A percentile compares a stretch with the other conserved stretches of the same genome.
phyloP scores from a whole-genome alignment of 2,113 vertebrate species.

The Brevimyrus niger region DNA sequence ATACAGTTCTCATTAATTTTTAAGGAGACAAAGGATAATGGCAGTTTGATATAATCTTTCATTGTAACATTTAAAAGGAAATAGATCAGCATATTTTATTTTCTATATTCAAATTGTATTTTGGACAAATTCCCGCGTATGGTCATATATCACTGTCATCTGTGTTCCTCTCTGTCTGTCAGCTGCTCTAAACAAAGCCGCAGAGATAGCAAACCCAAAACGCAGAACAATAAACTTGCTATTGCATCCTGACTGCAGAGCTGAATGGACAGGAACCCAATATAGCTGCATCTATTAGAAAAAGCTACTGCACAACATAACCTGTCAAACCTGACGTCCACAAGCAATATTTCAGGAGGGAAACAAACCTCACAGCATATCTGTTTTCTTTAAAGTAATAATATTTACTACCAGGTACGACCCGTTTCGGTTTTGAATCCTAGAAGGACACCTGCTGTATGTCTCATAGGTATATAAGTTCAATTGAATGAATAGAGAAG shows the following conservation, averaged over 20 bases:
- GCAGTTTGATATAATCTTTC: neutral
- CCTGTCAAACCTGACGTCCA: neutral
- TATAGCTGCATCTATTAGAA: neutral
- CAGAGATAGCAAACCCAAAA: neutral
- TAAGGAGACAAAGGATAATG: neutral
- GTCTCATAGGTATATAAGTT: neutral
- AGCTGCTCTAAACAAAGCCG: neutral
- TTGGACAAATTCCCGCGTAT: neutral
- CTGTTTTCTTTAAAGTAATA: neutral
- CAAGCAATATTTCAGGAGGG: neutral
- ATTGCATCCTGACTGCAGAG: neutral
- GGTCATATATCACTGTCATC: conserved; percentile 1
- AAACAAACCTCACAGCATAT: neutral
- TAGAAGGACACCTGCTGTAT: neutral
- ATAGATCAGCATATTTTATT: conserved; percentile 1
- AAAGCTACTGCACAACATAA: neutral
- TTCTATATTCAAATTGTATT: neutral
- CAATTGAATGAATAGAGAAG: neutral
- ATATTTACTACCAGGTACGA: neutral
- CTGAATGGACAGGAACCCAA: neutral
- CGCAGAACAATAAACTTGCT: neutral
- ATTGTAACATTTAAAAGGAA: neutral
- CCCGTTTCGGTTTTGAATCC: neutral
- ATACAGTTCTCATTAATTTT: neutral
- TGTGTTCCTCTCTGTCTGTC: neutral